Evolutionary conservation across 2,113 vertebrate genomes (phyloP).

Genomic region (Xenotilapia leptura): DNA sequence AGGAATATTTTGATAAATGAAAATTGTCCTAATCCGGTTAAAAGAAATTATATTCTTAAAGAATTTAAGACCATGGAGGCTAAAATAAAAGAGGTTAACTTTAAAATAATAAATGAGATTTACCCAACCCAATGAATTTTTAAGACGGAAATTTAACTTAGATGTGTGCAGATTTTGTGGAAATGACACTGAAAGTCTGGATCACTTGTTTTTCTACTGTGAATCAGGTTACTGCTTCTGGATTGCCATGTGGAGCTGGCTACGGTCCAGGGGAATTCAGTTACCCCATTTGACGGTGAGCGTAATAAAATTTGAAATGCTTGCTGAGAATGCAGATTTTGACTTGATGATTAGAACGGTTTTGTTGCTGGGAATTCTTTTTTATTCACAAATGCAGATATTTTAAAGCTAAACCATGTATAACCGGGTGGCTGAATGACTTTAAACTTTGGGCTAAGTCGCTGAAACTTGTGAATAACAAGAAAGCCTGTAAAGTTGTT

Average conservation of each 20-base stretch:
- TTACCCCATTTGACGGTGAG: neutral
- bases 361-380: neutral
- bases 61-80: neutral
- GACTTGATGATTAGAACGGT: neutral
- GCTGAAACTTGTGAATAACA: neutral
- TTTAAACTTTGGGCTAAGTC: neutral
- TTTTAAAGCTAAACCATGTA: neutral
- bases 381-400: neutral
- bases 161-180: neutral
- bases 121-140: neutral
- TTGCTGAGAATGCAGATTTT: neutral
- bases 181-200: neutral
- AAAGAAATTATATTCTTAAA: neutral
- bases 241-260: neutral
- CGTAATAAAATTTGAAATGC: neutral
- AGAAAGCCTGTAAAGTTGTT: neutral
- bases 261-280: neutral
- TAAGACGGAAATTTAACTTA: neutral
- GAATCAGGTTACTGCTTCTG: neutral
- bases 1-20: neutral
- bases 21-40: neutral
- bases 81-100: neutral
- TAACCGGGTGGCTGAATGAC: neutral
- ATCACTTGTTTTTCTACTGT: neutral
- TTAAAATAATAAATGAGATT: neutral